phyloP scores from a whole-genome alignment of 2,888 invertebrate species.

The Sminthurides aquaticus region DNA sequence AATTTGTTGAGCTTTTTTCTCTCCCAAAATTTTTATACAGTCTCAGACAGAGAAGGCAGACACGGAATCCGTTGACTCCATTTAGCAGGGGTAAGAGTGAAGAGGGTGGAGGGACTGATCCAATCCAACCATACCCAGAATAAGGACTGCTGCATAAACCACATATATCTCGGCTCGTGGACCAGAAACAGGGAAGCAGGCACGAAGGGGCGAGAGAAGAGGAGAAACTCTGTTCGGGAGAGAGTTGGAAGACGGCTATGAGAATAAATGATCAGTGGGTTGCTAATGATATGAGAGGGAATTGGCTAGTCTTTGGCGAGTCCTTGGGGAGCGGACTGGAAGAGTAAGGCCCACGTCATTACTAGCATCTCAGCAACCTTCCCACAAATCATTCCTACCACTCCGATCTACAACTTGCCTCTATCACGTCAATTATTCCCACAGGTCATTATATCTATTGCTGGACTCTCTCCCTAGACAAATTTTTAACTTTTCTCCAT shows the following conservation, averaged over 20 bases:
- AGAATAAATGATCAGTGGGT: conserved; percentile 24
- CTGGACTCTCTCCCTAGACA: conserved; percentile 32
- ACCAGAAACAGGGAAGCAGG: neutral
- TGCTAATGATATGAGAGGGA: conserved; percentile 43
- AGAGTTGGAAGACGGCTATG: neutral
- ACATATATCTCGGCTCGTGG: too few relatives aligned
- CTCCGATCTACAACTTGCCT: conserved; percentile 16
- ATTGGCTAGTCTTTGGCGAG: conserved; percentile 36
- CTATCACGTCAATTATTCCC: conserved; percentile 41
- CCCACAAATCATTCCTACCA: conserved; percentile 33
- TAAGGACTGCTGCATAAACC: too few relatives aligned
- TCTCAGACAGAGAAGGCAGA: too few relatives aligned
- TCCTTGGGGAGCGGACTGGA: conserved; percentile 24
- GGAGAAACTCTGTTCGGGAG: conserved; percentile 1
- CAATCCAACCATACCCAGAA: too few relatives aligned
- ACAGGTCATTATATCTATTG: conserved; percentile 41
- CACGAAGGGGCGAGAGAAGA: neutral
- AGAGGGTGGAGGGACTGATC: too few relatives aligned
- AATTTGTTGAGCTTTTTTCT: too few relatives aligned
- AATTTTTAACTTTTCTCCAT: conserved; percentile 32
- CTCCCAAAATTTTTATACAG: too few relatives aligned
- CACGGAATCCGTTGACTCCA: too few relatives aligned
- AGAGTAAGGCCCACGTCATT: conserved; percentile 24
- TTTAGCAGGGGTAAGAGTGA: too few relatives aligned
- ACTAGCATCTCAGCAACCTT: conserved; percentile 23